Conservation (phyloP, 1,140 invertebrate genomes). For the Marisa cornuarietis region DNA sequence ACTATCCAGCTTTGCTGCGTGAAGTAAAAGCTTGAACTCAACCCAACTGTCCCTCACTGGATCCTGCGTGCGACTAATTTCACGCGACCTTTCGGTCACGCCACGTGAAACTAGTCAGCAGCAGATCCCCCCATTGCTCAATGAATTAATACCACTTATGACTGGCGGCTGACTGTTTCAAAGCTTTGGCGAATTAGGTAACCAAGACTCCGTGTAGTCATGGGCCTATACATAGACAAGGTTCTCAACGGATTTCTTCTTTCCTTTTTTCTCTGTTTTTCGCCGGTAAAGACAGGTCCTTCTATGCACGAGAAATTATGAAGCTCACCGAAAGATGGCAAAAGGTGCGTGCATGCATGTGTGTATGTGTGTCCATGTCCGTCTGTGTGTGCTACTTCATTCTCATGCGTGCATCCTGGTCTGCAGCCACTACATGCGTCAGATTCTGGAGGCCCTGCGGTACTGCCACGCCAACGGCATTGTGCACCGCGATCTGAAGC, state of each 20-base stretch:
- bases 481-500: conserved; percentile 94
- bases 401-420: neutral
- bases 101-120: too few relatives aligned
- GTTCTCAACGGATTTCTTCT: neutral
- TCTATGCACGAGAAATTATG: neutral
- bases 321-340: neutral
- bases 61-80: too few relatives aligned
- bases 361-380: neutral
- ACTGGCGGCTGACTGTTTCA: too few relatives aligned
- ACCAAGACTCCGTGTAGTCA: neutral
- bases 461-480: conserved; percentile 98
- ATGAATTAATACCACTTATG: too few relatives aligned
- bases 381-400: neutral
- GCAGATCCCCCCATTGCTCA: too few relatives aligned
- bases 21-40: too few relatives aligned
- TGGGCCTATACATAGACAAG: neutral
- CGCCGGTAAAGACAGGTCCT: too few relatives aligned
- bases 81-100: too few relatives aligned
- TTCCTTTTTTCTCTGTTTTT: neutral
- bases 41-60: too few relatives aligned
- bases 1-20: too few relatives aligned
- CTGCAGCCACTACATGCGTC: conserved; percentile 94
- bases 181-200: neutral
- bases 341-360: neutral
- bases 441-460: conserved; percentile 91